phyloP scores from a whole-genome alignment of 2,797 vertebrate genomes.

The Sebastes taczanowskii region DNA sequence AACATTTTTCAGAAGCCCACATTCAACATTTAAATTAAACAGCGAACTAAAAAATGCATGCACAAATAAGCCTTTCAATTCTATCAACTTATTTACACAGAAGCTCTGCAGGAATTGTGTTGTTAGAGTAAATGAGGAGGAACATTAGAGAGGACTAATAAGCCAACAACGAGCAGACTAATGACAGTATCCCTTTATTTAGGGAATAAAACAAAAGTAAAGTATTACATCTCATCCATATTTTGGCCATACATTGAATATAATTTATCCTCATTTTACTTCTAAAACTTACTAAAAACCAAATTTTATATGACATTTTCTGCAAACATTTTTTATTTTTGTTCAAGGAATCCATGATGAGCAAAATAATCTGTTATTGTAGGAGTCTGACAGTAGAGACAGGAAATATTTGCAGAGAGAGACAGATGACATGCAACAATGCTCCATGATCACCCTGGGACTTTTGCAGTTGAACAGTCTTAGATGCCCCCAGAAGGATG shows the following conservation, averaged over 20 bases:
- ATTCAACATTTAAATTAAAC: constrained; percentile 18
- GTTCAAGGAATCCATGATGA: neutral
- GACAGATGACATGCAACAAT: neutral
- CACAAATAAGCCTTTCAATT: constrained; percentile 11
- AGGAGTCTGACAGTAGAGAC: neutral
- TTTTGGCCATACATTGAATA: neutral
- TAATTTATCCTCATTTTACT: neutral
- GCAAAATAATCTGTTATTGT: neutral
- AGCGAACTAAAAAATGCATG: constrained; percentile 31
- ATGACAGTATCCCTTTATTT: constrained; percentile 5
- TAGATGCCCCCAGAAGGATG: neutral
- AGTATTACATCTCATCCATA: neutral
- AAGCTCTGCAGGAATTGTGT: neutral
- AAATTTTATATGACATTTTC: neutral
- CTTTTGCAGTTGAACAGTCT: neutral
- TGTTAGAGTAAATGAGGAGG: neutral
- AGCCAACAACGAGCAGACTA: neutral
- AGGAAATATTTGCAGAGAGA: neutral
- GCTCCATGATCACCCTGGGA: neutral
- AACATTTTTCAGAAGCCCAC: constrained; percentile 7
- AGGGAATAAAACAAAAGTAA: neutral
- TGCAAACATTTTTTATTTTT: neutral
- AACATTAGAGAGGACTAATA: constrained; percentile 9
- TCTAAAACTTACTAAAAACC: neutral
- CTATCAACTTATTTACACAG: neutral